Conservation (phyloP, 2,113 vertebrate genomes). For the Rhipidura dahli region DNA sequence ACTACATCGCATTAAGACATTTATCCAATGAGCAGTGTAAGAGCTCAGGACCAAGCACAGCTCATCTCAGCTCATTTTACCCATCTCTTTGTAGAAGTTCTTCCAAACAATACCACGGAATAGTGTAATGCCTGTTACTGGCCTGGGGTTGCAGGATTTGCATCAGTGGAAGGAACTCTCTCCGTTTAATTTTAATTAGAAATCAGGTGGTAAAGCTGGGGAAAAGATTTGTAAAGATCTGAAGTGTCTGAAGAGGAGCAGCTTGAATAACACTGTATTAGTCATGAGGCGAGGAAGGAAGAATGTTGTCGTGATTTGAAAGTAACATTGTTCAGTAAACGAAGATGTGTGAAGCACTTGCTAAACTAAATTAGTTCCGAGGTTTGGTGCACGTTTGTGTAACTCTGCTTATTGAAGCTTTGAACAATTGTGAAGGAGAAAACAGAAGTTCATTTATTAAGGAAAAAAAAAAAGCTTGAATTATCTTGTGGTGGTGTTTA, state of each 20-base stretch:
- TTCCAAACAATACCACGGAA: neutral
- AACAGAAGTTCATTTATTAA: conserved; percentile 66
- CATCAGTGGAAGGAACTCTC: conserved; percentile 6
- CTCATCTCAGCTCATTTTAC: neutral
- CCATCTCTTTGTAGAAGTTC: neutral
- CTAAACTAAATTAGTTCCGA: conserved; percentile 70
- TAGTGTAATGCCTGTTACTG: neutral
- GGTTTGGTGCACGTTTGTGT: conserved; percentile 67
- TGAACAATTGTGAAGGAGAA: conserved; percentile 67
- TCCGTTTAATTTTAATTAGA: conserved; percentile 57
- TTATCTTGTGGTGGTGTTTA: conserved; percentile 70
- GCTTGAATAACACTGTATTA: conserved; percentile 76
- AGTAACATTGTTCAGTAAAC: conserved; percentile 73
- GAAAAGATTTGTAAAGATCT: conserved; percentile 44
- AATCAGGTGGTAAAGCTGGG: conserved; percentile 62
- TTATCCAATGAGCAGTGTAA: neutral
- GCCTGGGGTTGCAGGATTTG: neutral
- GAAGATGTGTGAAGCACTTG: conserved; percentile 74
- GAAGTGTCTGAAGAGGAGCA: conserved; percentile 55
- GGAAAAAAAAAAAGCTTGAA: conserved; percentile 23
- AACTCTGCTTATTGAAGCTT: conserved; percentile 73
- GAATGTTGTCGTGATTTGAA: conserved; percentile 72
- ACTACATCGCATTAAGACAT: neutral
- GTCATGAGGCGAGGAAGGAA: conserved; percentile 72
- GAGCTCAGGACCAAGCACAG: neutral